phyloP scores from a whole-genome alignment of 2,113 vertebrate genomes.

The Notiomystis cincta region DNA sequence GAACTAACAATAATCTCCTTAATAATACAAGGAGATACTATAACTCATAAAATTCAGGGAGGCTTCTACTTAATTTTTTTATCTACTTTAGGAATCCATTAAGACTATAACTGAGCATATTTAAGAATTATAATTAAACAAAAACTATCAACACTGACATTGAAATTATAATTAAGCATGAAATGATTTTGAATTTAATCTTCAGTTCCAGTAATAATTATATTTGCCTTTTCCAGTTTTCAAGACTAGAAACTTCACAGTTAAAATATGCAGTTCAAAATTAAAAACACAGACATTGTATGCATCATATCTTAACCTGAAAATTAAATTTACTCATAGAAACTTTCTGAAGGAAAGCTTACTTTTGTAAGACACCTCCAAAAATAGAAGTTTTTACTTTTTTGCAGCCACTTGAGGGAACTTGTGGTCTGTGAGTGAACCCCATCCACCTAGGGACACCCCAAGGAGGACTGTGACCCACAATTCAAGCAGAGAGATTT shows the following conservation, averaged over 20 bases:
- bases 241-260: background rate
- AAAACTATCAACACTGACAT: background rate
- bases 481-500: background rate
- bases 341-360: background rate
- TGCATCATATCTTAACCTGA: background rate
- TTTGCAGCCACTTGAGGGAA: background rate
- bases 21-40: background rate
- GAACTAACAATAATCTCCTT: background rate
- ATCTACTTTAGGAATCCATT: background rate
- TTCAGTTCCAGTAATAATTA: background rate
- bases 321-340: background rate
- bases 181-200: background rate
- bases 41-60: background rate
- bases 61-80: background rate
- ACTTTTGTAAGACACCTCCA: background rate
- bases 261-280: background rate
- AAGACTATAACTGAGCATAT: background rate
- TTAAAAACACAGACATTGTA: background rate
- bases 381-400: background rate
- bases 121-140: background rate
- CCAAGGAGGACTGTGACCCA: background rate
- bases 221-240: background rate
- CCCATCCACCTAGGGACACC: fast-evolving
- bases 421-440: background rate
- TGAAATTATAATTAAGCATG: background rate